A percentile compares a stretch with the other conserved stretches of the same genome.
phyloP scores from a whole-genome alignment of 2,888 invertebrate genomes.

The Sialis fuliginosa region DNA sequence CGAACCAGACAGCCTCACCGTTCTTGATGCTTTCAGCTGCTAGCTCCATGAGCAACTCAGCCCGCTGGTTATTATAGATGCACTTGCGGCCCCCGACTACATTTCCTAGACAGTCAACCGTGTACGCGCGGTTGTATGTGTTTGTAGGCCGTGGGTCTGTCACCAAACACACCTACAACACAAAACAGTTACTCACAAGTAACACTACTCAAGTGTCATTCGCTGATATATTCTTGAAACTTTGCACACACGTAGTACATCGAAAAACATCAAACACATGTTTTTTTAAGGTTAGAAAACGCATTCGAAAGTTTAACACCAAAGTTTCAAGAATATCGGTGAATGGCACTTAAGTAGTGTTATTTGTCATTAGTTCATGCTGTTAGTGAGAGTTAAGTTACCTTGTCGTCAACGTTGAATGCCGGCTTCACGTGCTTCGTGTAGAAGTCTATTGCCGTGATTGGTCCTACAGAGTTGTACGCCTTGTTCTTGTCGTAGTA shows the following conservation, averaged over 20 bases:
- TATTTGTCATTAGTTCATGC: no score
- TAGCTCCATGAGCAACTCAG: constrained; percentile 54
- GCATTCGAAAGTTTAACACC: no score
- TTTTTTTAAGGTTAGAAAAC: no score
- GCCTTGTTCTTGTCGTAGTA: constrained; percentile 69
- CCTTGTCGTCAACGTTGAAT: constrained; percentile 71
- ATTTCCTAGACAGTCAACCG: constrained; percentile 77
- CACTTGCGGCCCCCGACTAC: constrained; percentile 63
- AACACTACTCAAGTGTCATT: no score
- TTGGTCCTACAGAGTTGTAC: constrained; percentile 54
- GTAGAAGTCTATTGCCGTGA: constrained; percentile 68
- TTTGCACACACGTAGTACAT: no score
- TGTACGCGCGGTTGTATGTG: constrained; percentile 64
- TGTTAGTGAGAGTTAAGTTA: no score
- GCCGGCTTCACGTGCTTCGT: constrained; percentile 54
- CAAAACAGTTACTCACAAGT: neutral
- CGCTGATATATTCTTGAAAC: no score
- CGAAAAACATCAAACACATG: no score
- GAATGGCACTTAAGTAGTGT: no score
- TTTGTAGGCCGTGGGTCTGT: constrained; percentile 69
- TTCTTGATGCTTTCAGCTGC: constrained; percentile 59
- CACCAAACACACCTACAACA: constrained; percentile 58
- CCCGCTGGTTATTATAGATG: constrained; percentile 76
- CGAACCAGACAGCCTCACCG: constrained; percentile 84
- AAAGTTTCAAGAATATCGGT: no score